phyloP scores from a whole-genome alignment of 2,113 vertebrate genomes.

The Pleuronectes platessa region DNA sequence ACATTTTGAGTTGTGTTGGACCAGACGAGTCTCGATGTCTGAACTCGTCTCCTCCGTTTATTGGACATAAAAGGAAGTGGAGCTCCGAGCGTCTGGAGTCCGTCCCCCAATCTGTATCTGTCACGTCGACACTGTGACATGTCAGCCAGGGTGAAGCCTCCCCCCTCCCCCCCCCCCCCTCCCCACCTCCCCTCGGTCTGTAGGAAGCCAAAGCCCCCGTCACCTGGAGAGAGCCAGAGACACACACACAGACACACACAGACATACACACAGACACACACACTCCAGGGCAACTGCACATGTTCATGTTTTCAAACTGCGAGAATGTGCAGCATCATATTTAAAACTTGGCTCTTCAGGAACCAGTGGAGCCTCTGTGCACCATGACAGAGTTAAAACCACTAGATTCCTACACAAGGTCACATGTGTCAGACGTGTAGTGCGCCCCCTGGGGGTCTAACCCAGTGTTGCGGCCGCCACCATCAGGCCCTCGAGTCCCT shows the following conservation, averaged over 20 bases:
- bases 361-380: too few relatives aligned
- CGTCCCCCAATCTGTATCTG: constrained; percentile 26
- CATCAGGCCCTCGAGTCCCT: constrained; percentile 87
- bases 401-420: neutral
- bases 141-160: neutral
- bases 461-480: constrained; percentile 68
- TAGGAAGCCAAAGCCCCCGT: constrained; percentile 45
- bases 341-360: too few relatives aligned
- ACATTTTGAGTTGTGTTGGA: neutral
- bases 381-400: neutral
- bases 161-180: neutral
- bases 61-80: constrained; percentile 40
- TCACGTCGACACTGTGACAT: constrained; percentile 30
- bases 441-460: constrained; percentile 67
- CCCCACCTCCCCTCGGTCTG: constrained; percentile 20
- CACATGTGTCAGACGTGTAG: constrained; percentile 7
- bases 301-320: too few relatives aligned
- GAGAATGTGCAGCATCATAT: too few relatives aligned
- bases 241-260: neutral
- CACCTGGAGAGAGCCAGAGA: constrained; percentile 64
- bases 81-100: neutral
- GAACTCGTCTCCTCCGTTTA: neutral
- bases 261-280: neutral
- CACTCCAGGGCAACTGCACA: too few relatives aligned
- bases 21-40: neutral